Conservation (phyloP, 2,797 vertebrate species). For the Denticeps clupeoides region DNA sequence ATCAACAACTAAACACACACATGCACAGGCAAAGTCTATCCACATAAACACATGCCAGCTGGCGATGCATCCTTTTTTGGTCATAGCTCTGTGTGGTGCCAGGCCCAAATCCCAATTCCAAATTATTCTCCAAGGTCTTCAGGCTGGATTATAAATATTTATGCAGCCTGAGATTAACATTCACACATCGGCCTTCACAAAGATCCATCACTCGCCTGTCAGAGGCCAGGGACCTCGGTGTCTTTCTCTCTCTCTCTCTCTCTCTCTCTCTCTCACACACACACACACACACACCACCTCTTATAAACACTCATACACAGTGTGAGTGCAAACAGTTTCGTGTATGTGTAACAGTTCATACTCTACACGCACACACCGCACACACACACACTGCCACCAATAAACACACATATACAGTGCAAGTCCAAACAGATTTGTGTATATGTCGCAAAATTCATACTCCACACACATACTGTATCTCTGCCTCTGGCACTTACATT, state of each 20-base stretch:
- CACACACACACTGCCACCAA: too few relatives aligned
- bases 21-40: slow-evolving; percentile 35
- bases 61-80: slow-evolving; percentile 10
- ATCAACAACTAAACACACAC: slow-evolving; percentile 29
- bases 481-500: too few relatives aligned
- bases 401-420: too few relatives aligned
- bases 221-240: not conserved
- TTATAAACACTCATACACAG: too few relatives aligned
- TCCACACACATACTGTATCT: too few relatives aligned
- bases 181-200: slow-evolving; percentile 40
- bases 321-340: too few relatives aligned
- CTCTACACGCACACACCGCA: too few relatives aligned
- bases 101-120: slow-evolving; percentile 5
- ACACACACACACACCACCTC: not conserved
- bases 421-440: too few relatives aligned
- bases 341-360: too few relatives aligned
- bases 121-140: slow-evolving; percentile 21
- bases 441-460: too few relatives aligned
- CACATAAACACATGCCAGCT: slow-evolving; percentile 35
- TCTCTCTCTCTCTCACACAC: not conserved
- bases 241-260: slow-evolving; percentile 2
- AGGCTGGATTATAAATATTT: slow-evolving; percentile 54
- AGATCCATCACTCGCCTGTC: slow-evolving; percentile 44
- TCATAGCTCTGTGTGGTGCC: not conserved
- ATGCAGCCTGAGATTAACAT: slow-evolving; percentile 50